Evolutionary conservation across 2,888 invertebrate species (phyloP).

Genomic region (Griposia aprilina): DNA sequence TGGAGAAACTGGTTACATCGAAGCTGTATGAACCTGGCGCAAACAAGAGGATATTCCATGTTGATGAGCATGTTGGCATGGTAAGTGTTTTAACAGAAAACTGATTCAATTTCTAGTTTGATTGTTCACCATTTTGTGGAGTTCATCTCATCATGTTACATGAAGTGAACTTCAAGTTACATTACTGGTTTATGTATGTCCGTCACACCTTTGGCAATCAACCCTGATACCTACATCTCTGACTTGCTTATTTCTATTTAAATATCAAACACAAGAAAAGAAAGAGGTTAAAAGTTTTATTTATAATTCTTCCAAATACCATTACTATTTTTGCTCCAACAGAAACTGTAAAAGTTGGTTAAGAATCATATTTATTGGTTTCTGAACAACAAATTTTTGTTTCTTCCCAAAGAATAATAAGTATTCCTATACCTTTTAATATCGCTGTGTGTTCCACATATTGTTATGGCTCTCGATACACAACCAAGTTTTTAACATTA

Average conservation of each 20-base stretch:
- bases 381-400: neutral
- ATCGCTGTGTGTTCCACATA: neutral
- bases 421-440: neutral
- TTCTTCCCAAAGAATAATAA: neutral
- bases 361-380: neutral
- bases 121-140: neutral
- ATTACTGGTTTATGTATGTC: too few species aligned
- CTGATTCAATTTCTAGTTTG: neutral
- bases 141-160: neutral
- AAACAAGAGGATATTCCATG: conserved; percentile 97
- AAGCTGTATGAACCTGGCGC: conserved; percentile 98
- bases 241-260: neutral
- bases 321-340: neutral
- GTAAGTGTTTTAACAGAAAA: conserved; percentile 84
- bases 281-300: neutral
- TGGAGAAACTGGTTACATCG: conserved; percentile 98
- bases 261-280: neutral
- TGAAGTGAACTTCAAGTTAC: neutral
- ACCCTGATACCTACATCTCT: neutral
- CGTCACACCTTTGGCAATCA: neutral
- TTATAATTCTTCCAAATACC: neutral
- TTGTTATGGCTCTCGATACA: neutral
- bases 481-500: neutral
- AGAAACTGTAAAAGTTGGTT: neutral
- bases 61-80: conserved; percentile 98